A percentile compares a stretch with the other conserved stretches of the same genome.
Conservation (phyloP, 2,113 vertebrate genomes). For the Romanogobio albipinnatus region DNA sequence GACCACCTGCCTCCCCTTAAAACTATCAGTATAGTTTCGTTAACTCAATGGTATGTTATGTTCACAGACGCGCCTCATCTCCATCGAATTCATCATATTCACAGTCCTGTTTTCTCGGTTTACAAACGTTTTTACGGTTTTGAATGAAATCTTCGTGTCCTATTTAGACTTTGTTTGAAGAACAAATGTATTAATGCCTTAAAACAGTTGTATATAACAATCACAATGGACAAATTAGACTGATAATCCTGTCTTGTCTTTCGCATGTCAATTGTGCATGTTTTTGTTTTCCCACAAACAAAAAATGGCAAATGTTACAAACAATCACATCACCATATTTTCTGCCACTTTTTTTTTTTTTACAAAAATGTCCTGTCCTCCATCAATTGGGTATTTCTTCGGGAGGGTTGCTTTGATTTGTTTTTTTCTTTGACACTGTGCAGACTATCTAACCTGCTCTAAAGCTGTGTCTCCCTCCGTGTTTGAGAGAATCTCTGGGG, state of each 20-base stretch:
- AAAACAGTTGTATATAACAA: constrained; percentile 58
- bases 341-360: neutral
- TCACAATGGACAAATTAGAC: constrained; percentile 51
- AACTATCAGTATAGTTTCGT: neutral
- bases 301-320: constrained; percentile 12
- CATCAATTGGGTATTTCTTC: neutral
- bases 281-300: constrained; percentile 28
- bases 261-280: constrained; percentile 54
- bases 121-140: neutral
- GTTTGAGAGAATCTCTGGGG: constrained; percentile 60
- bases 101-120: neutral
- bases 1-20: constrained; percentile 30
- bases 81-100: constrained; percentile 9
- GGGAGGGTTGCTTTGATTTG: neutral
- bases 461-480: constrained; percentile 32
- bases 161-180: constrained; percentile 26
- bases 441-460: constrained; percentile 35
- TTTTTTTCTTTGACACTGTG: constrained; percentile 33
- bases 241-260: constrained; percentile 50
- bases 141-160: constrained; percentile 21
- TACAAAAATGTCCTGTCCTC: neutral
- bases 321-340: constrained; percentile 26
- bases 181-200: constrained; percentile 56
- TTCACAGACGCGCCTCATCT: neutral
- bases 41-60: neutral